Evolutionary conservation across 2,888 invertebrate genomes (phyloP).

Genomic region (Antheraea yamamai): DNA sequence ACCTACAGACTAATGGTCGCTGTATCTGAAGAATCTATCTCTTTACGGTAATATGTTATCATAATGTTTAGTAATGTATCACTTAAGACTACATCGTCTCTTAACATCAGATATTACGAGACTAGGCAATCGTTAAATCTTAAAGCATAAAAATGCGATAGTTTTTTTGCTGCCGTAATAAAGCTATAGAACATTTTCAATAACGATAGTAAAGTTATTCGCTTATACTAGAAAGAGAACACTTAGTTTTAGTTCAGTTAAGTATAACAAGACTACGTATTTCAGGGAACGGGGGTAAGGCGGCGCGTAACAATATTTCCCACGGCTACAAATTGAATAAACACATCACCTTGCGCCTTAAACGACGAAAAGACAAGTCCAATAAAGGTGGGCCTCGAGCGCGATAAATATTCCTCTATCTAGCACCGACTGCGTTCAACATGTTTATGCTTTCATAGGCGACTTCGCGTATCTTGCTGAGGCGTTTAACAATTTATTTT

Average conservation of each 20-base stretch:
- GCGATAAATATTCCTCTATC: slow-evolving; percentile 73
- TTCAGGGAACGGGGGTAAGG: slow-evolving; percentile 46
- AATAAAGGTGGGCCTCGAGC: slow-evolving; percentile 64
- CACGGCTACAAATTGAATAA: slow-evolving; percentile 76
- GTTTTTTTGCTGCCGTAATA: neutral
- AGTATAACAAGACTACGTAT: slow-evolving; percentile 40
- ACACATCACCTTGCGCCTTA: slow-evolving; percentile 75
- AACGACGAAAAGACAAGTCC: slow-evolving; percentile 77
- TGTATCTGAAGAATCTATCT: too few relatives aligned
- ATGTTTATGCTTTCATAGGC: slow-evolving; percentile 62
- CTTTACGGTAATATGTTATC: too few relatives aligned
- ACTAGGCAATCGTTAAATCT: too few relatives aligned
- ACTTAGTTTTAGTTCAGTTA: slow-evolving; percentile 13
- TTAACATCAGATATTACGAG: too few relatives aligned
- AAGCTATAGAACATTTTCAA: neutral
- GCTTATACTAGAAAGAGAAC: neutral
- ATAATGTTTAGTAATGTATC: too few relatives aligned
- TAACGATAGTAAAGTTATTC: neutral
- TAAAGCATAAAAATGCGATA: too few relatives aligned
- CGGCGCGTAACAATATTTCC: slow-evolving; percentile 74
- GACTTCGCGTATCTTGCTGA: slow-evolving; percentile 42
- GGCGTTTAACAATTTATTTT: slow-evolving; percentile 48
- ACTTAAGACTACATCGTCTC: too few relatives aligned
- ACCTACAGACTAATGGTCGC: too few relatives aligned
- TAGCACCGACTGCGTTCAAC: slow-evolving; percentile 48